A percentile compares a stretch with the other conserved stretches of the same genome.
phyloP scores from a whole-genome alignment of 2,888 invertebrate genomes.

The Cheiracanthium punctorium region DNA sequence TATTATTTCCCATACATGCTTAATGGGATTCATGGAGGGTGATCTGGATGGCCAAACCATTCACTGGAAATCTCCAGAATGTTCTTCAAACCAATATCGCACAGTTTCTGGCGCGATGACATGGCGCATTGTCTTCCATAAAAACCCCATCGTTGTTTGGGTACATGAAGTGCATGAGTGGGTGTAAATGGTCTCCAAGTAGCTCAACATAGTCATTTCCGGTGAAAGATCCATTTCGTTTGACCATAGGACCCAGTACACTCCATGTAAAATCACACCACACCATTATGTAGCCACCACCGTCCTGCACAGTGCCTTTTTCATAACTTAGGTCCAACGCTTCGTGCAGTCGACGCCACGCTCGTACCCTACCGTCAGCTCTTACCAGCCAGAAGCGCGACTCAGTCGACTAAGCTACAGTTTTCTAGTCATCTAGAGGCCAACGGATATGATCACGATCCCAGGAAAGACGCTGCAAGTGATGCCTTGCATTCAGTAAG shows the following conservation, averaged over 20 bases:
- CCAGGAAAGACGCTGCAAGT: too few species aligned
- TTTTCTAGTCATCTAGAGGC: neutral
- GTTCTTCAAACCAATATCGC: too few species aligned
- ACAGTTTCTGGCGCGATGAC: too few species aligned
- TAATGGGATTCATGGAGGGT: too few species aligned
- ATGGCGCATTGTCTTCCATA: too few species aligned
- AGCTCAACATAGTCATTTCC: neutral
- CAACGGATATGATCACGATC: neutral
- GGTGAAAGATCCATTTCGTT: too few species aligned
- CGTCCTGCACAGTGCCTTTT: neutral
- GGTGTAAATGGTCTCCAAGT: conserved; percentile 14
- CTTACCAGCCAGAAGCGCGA: neutral
- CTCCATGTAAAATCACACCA: too few species aligned
- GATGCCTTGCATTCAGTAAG: neutral
- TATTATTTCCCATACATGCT: too few species aligned
- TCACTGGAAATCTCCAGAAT: too few species aligned
- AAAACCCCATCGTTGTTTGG: neutral
- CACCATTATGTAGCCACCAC: too few species aligned
- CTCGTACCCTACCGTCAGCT: neutral
- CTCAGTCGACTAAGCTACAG: neutral
- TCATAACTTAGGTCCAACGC: neutral
- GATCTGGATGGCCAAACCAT: too few species aligned
- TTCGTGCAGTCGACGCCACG: neutral
- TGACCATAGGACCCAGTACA: too few species aligned
- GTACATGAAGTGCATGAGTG: neutral